Conservation (phyloP, 2,888 invertebrate species). For the Tenthredo mesomela region DNA sequence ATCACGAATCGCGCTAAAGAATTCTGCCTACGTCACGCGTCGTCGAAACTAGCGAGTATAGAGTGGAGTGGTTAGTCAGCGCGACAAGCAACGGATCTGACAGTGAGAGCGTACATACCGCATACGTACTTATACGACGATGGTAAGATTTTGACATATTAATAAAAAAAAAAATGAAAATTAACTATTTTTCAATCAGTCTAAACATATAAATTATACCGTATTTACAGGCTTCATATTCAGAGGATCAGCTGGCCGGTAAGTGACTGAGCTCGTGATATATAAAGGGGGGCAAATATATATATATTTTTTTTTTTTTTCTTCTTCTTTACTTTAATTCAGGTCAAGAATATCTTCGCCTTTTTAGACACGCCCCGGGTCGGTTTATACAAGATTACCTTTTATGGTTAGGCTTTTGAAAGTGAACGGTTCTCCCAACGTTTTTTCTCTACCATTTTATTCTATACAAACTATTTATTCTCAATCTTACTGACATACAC, state of each 20-base stretch:
- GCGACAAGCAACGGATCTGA: constrained; percentile 45
- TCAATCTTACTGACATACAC: constrained; percentile 47
- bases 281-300: constrained; percentile 63
- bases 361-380: constrained; percentile 72
- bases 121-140: constrained; percentile 40
- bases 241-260: constrained; percentile 96
- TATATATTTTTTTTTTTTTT: too few relatives aligned
- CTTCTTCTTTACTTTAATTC: constrained; percentile 66
- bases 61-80: constrained; percentile 50
- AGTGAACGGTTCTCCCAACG: constrained; percentile 61
- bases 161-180: neutral
- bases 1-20: constrained; percentile 29
- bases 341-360: constrained; percentile 75
- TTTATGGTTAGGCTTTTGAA: constrained; percentile 72
- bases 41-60: constrained; percentile 36
- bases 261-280: constrained; percentile 80
- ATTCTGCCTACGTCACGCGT: constrained; percentile 39
- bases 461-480: constrained; percentile 48
- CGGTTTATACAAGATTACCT: constrained; percentile 67
- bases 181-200: neutral
- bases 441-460: constrained; percentile 42
- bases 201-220: constrained; percentile 2
- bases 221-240: constrained; percentile 88
- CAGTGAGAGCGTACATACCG: constrained; percentile 38
- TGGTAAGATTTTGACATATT: constrained; percentile 51